Percentiles rank a stretch among this genome's conserved stretches.
Conservation (phyloP, 2,888 invertebrate genomes). For the Ashinkailepas kermadecensis region DNA sequence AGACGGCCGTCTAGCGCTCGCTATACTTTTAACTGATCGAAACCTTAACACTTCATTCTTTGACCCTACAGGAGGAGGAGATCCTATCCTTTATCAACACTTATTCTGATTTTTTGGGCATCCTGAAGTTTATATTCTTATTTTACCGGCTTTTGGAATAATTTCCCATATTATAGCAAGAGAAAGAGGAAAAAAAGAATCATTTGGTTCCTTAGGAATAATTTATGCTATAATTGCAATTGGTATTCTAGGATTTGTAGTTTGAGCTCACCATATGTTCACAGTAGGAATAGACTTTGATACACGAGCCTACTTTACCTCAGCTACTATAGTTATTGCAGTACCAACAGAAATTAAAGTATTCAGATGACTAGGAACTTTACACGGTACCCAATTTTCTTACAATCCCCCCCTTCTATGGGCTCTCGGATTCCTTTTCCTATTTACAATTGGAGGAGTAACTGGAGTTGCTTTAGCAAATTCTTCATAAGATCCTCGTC, state of each 20-base stretch:
- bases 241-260: conserved; percentile 73
- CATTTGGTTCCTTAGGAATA: conserved; percentile 64
- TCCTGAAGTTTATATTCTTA: conserved; percentile 79
- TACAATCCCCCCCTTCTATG: conserved; percentile 56
- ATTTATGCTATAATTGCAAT: conserved; percentile 77
- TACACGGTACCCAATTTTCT: conserved; percentile 56
- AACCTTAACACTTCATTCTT: conserved; percentile 75
- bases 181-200: conserved; percentile 66
- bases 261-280: conserved; percentile 79
- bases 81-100: conserved; percentile 72
- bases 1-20: no score
- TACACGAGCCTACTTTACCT: conserved; percentile 74
- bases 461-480: conserved; percentile 57
- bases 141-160: conserved; percentile 73
- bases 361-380: conserved; percentile 66
- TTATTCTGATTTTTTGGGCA: conserved; percentile 84
- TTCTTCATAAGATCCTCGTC: conserved; percentile 68
- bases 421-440: conserved; percentile 65
- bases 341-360: conserved; percentile 77
- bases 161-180: conserved; percentile 68
- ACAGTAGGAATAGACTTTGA: conserved; percentile 76
- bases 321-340: conserved; percentile 79
- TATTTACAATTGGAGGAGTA: conserved; percentile 68
- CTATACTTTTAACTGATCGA: conserved; percentile 68
- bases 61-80: conserved; percentile 70